Conservation (phyloP, 2,113 vertebrate species). For the sheep (Ovis aries) region DNA sequence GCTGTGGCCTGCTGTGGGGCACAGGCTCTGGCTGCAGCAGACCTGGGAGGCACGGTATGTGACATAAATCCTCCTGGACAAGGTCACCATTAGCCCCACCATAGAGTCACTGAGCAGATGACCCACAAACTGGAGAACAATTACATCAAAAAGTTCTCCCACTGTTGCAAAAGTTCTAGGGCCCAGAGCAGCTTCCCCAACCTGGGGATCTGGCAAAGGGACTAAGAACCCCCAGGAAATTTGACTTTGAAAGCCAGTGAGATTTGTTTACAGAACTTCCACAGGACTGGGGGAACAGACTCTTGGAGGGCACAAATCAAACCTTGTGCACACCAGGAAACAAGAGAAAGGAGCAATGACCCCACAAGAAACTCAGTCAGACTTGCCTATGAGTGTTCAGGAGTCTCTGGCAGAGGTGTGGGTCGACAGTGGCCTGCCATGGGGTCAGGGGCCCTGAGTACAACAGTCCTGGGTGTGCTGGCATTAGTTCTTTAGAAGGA, state of each 20-base stretch:
- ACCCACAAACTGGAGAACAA: neutral
- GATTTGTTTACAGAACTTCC: neutral
- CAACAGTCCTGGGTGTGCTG: neutral
- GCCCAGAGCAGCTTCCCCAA: neutral
- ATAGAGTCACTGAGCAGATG: neutral
- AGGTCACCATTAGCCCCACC: neutral
- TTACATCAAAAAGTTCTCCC: neutral
- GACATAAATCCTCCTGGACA: neutral
- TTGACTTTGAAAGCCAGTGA: neutral
- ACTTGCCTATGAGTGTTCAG: neutral
- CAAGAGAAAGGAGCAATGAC: neutral
- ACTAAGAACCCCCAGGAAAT: neutral
- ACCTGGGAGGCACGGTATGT: accelerated
- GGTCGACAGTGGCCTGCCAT: neutral
- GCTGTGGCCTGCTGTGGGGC: neutral
- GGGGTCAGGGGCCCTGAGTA: neutral
- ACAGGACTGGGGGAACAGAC: neutral
- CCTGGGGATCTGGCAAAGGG: neutral
- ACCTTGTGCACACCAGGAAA: neutral
- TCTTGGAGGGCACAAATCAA: neutral
- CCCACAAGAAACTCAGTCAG: neutral
- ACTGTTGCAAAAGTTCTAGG: neutral
- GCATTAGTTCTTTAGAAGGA: neutral
- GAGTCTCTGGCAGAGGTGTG: neutral
- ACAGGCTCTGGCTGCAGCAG: neutral